Base-by-base conservation (phyloP, 2,113 vertebrate species). In the Leptobrachium leishanense region DNA sequence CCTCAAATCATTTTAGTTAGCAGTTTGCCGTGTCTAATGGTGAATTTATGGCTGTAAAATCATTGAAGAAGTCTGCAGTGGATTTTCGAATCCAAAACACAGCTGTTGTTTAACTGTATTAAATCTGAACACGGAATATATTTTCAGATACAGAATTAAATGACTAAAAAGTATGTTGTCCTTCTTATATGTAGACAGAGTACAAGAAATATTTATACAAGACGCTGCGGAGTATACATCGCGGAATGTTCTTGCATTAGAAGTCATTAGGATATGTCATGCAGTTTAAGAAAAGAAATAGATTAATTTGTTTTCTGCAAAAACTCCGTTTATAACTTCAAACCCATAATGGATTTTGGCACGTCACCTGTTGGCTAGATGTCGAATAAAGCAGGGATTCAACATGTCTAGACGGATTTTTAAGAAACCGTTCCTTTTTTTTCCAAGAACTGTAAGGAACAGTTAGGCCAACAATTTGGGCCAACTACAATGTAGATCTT, bases 61-160 rank as follows among this genome's bases (percentile, higher is more conserved):
- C 75, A 86, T 78, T 71, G 50, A 83, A 76, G 65, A 82, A 83
- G 83, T 76, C 85, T 85, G 75, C 81, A 76, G 70, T 83, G 83
- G 76, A 7, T 85, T 86, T 76, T 81, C 8, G 85, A 82, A 84
- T 85, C 85, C 84, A 75, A 82, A 85, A 85, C 75, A 81, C 82
- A 82, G 83, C 76, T 83, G 74, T 79, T 90, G 86, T 79, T 76
- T 83, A 84, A 87, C 84, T 78, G 75, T 78, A 83, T 82, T 86
- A 79, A 76, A 75, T 66, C 10, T 59, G 62, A 77, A 74, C 59
- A 50, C 46, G 70, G 81, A 74, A 80, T 84, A 20, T 81, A 76
- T 9, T 11, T 71, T 79, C 69, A 31, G 31, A 64, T 41, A 75
- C 20, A 65, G 50, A 11, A 65, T 75, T 54, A 53, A 41, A 8